These are phyloP conservation scores for Rallus crepitans DNA, from an alignment of 2,797 vertebrate genomes.

Conservation along the genomic window DNA sequence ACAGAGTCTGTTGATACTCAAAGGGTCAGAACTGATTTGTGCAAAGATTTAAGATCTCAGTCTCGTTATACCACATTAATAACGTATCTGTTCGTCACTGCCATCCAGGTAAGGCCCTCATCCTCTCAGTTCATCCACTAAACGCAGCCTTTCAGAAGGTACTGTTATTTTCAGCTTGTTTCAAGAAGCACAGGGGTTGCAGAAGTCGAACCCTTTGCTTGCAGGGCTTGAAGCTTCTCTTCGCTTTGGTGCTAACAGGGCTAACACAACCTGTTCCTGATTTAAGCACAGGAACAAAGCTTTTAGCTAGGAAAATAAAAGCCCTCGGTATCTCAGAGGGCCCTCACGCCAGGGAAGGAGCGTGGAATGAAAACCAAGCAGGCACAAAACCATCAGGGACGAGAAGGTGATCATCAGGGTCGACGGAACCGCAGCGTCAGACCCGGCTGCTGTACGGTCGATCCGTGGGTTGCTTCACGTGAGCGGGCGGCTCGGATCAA, in stretches of 20 bases:
- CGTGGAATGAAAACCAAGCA: not conserved
- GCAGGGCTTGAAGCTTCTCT: not conserved
- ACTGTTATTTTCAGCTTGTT: not conserved
- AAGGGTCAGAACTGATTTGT: not conserved
- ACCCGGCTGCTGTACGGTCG: not conserved
- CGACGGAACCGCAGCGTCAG: not conserved
- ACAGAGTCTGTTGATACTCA: not conserved
- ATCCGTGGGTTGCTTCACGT: not conserved
- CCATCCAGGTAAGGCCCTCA: not conserved
- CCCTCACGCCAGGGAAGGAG: not conserved
- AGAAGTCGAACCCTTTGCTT: not conserved
- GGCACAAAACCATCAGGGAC: not conserved
- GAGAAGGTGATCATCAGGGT: fast-evolving
- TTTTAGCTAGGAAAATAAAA: not conserved
- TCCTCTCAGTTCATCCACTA: not conserved
- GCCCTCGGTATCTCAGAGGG: not conserved
- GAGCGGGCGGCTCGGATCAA: fast-evolving
- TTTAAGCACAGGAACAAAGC: not conserved
- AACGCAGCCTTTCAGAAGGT: not conserved
- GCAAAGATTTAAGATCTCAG: not conserved
- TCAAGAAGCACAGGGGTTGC: not conserved
- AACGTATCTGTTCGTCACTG: not conserved
- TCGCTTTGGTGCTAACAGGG: not conserved
- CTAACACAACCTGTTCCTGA: not conserved
- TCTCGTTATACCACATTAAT: fast-evolving